A percentile compares a stretch with the other conserved stretches of the same genome.
Conservation (phyloP, 2,797 vertebrate genomes). For the Anniella stebbinsi region DNA sequence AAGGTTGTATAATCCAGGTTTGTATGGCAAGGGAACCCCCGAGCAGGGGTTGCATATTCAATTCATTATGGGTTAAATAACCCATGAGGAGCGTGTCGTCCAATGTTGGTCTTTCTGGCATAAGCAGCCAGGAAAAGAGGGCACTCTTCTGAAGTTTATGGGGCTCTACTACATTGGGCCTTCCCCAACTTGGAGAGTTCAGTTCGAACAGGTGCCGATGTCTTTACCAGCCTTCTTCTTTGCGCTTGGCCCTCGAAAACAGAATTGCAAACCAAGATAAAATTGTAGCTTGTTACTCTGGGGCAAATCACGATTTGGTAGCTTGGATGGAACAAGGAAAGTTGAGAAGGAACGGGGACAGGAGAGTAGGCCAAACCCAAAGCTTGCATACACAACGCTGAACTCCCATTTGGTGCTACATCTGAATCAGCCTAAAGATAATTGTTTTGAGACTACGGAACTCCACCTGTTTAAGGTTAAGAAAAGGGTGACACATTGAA, state of each 20-base stretch:
- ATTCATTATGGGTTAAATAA: no score
- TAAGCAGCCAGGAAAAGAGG: not conserved
- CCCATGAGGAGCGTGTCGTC: no score
- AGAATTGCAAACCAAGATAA: not conserved
- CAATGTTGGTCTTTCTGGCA: not conserved
- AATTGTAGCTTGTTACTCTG: not conserved
- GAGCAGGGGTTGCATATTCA: no score
- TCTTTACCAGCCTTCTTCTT: not conserved
- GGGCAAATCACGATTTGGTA: not conserved
- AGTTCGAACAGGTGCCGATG: not conserved
- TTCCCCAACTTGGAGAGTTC: not conserved
- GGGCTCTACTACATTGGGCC: not conserved
- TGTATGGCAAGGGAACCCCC: no score
- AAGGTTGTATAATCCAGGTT: no score
- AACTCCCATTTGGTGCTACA: not conserved
- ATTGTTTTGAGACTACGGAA: constrained; percentile 47
- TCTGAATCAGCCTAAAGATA: no score
- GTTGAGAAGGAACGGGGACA: not conserved
- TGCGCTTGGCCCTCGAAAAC: not conserved
- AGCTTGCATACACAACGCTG: not conserved
- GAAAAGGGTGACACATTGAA: constrained; percentile 39
- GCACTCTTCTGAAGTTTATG: not conserved
- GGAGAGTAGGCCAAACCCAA: not conserved
- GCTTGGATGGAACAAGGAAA: not conserved
- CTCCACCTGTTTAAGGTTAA: constrained; percentile 40